These are phyloP conservation scores for Calameuta pallipes DNA, from an alignment of 2,888 invertebrate species.

Conservation along the genomic window DNA sequence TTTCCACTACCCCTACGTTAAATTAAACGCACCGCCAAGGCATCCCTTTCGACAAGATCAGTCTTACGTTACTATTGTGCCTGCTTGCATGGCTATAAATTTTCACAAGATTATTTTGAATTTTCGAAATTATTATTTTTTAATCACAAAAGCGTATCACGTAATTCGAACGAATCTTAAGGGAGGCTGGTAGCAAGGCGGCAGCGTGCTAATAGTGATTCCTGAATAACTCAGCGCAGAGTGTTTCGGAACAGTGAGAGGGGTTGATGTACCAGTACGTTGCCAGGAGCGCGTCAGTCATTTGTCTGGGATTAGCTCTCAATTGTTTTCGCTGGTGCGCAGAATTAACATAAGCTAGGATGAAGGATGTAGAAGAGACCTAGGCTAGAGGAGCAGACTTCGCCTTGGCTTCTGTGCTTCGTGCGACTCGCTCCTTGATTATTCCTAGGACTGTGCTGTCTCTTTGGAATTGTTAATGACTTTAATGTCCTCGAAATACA, in stretches of 20 bases:
- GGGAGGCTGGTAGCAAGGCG: neutral
- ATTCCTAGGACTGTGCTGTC: constrained; percentile 40
- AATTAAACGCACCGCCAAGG: constrained; percentile 3
- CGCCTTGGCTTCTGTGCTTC: constrained; percentile 17
- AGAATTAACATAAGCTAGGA: constrained; percentile 66
- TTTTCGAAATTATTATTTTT: neutral
- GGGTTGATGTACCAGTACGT: neutral
- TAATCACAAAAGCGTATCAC: neutral
- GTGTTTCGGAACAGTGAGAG: neutral
- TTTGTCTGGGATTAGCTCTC: constrained; percentile 65
- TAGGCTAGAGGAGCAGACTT: neutral
- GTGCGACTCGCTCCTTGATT: constrained; percentile 47
- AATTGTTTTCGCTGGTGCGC: constrained; percentile 59
- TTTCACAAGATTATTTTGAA: neutral
- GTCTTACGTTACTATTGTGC: neutral
- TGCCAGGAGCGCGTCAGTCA: constrained; percentile 53
- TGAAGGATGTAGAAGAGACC: constrained; percentile 59
- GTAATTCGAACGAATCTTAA: neutral
- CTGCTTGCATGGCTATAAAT: neutral
- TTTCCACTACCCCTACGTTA: neutral
- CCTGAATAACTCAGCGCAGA: neutral
- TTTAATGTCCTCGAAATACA: constrained; percentile 21
- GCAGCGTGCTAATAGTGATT: neutral
- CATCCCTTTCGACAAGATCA: neutral
- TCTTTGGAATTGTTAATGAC: constrained; percentile 48